These are phyloP conservation scores for Drosophila multiciliata DNA, from an alignment of 2,888 invertebrate species.

Conservation along the genomic window DNA sequence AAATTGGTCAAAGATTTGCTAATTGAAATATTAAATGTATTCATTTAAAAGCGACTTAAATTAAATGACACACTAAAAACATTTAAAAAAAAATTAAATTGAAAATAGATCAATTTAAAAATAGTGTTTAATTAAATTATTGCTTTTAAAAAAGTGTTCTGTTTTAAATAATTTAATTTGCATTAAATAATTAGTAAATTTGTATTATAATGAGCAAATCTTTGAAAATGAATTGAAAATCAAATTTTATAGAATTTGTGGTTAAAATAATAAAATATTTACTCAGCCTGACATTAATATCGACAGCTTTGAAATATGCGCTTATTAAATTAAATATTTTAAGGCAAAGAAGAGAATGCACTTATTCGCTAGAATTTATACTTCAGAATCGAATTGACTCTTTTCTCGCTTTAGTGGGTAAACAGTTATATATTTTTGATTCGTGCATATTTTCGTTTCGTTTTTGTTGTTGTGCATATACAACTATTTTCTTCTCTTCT, in stretches of 20 bases:
- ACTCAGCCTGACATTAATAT: too few species aligned
- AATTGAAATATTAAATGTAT: neutral
- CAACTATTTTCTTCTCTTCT: constrained; percentile 13
- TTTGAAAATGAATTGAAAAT: neutral
- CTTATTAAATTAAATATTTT: neutral
- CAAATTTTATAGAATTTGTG: neutral
- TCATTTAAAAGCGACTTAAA: neutral
- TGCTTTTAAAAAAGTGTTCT: neutral
- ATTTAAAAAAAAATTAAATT: neutral
- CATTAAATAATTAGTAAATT: neutral
- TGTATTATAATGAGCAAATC: neutral
- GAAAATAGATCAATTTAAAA: neutral
- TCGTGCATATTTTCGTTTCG: constrained; percentile 13
- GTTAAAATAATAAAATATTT: neutral
- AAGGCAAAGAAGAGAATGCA: too few species aligned
- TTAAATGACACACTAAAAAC: neutral
- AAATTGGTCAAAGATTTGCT: neutral
- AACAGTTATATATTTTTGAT: constrained; percentile 22
- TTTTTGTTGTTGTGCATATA: constrained; percentile 16
- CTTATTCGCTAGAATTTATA: neutral
- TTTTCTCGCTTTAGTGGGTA: constrained; percentile 3
- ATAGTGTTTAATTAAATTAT: neutral
- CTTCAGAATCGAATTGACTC: neutral
- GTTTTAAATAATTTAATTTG: neutral
- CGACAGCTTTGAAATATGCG: neutral